Percentiles rank a stretch among this genome's conserved stretches.
These are phyloP conservation scores for Pontoporia blainvillei DNA, from an alignment of 2,113 vertebrate genomes.

Conservation along the genomic window DNA sequence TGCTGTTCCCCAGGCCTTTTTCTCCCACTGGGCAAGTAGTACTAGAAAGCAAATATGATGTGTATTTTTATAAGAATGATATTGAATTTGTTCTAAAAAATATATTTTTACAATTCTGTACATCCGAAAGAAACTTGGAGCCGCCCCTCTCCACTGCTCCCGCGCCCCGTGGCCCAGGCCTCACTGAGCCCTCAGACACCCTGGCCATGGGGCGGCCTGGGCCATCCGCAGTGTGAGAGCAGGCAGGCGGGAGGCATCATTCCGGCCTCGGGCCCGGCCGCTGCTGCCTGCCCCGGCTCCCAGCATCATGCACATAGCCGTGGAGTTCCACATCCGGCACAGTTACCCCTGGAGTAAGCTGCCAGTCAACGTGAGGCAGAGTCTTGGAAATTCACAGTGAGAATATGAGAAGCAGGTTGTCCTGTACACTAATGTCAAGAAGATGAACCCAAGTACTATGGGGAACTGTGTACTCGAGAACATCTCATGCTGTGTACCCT, in stretches of 20 bases:
- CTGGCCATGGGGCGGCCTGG: not conserved
- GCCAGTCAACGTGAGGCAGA: constrained; percentile 94
- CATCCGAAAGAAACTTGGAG: constrained; percentile 65
- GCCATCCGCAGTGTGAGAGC: not conserved
- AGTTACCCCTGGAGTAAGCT: constrained; percentile 97
- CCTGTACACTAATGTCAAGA: constrained; percentile 96
- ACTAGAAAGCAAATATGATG: not conserved
- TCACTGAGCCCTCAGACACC: not conserved
- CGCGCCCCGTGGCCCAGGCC: not conserved
- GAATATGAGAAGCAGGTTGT: constrained; percentile 97
- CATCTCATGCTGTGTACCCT: constrained; percentile 96
- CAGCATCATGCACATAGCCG: constrained; percentile 93
- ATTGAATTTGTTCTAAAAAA: not conserved
- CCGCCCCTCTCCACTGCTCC: rapidly evolving
- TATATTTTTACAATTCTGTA: not conserved
- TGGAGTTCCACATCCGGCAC: constrained; percentile 98
- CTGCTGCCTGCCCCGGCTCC: constrained; percentile 53
- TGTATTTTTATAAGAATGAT: not conserved
- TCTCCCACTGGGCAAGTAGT: not conserved
- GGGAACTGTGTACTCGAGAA: constrained; percentile 95
- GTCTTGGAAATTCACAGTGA: constrained; percentile 96
- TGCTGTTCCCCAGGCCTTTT: no score
- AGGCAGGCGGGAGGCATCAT: constrained; percentile 23
- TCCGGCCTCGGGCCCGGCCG: not conserved
- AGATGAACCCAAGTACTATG: constrained; percentile 95